Evolutionary conservation across 1,140 invertebrate species (phyloP).

Genomic region (Drosophila kanapiae): DNA sequence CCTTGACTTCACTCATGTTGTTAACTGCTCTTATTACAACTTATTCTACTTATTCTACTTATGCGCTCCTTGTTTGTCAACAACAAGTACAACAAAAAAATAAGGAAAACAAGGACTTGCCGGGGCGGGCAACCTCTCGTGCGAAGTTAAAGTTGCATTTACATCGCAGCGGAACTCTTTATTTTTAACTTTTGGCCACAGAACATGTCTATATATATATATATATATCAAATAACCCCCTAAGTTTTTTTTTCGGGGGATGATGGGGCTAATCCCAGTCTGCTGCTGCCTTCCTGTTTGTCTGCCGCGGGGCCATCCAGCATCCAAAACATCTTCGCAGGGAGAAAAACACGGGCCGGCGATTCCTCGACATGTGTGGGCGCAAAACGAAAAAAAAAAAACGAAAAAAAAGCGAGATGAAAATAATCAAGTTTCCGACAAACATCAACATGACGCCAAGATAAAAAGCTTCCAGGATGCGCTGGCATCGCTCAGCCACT

Average conservation of each 20-base stretch:
- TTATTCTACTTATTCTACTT: constrained; percentile 70
- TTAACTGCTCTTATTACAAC: constrained; percentile 83
- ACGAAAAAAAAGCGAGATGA: constrained; percentile 53
- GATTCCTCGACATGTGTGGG: constrained; percentile 61
- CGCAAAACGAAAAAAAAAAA: constrained; percentile 20
- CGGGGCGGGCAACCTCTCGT: constrained; percentile 18
- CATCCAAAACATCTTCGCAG: constrained; percentile 69
- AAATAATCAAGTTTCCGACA: constrained; percentile 84
- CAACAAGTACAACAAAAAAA: constrained; percentile 39
- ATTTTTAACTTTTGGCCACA: constrained; percentile 51
- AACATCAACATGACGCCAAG: constrained; percentile 83
- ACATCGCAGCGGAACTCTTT: constrained; percentile 59
- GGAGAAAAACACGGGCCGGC: constrained; percentile 20
- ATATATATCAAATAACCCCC: constrained; percentile 2
- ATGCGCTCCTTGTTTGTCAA: constrained; percentile 70
- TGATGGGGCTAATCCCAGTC: constrained; percentile 61
- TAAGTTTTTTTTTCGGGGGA: constrained; percentile 17
- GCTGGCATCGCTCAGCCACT: constrained; percentile 61
- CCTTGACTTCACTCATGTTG: constrained; percentile 55
- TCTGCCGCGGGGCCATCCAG: constrained; percentile 66
- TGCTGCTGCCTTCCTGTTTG: constrained; percentile 54
- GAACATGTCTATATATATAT: constrained; percentile 19
- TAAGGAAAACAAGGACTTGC: constrained; percentile 14
- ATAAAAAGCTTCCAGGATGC: constrained; percentile 80
- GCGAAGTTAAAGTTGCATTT: constrained; percentile 73